phyloP scores from a whole-genome alignment of 64 coral and sea anemone species.

The Catalaphyllia jardinei region DNA sequence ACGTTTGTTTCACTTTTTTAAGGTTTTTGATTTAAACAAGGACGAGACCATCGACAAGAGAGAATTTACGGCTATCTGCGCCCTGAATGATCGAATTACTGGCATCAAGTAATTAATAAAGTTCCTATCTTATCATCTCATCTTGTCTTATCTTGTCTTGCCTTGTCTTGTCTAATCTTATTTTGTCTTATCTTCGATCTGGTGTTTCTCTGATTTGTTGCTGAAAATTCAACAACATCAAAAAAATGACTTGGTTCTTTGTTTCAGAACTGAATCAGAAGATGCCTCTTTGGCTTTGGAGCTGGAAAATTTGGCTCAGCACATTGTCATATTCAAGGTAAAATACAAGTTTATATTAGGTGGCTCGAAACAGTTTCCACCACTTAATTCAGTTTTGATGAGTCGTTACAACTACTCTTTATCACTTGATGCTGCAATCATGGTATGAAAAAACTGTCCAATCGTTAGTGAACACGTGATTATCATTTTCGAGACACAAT shows the following conservation, averaged over 20 bases:
- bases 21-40: constrained; percentile 99
- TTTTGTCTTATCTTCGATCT: no score
- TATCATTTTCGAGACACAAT: no score
- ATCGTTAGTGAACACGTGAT: no score
- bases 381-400: no score
- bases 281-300: constrained; percentile 83
- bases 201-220: not conserved
- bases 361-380: no score
- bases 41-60: constrained; percentile 85
- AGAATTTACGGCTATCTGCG: constrained; percentile 95
- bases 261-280: constrained; percentile 80
- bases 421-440: no score
- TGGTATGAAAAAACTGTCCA: no score
- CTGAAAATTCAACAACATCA: not conserved
- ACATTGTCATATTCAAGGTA: constrained; percentile 97
- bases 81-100: constrained; percentile 90
- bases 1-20: not conserved
- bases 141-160: no score
- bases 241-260: not conserved
- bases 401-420: no score
- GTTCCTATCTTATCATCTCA: no score
- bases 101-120: constrained; percentile 60
- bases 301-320: constrained; percentile 79
- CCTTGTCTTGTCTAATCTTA: no score
- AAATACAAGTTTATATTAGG: not conserved